These are phyloP conservation scores for Ctenopoma multispine DNA, from an alignment of 2,797 vertebrate genomes.

Conservation along the genomic window DNA sequence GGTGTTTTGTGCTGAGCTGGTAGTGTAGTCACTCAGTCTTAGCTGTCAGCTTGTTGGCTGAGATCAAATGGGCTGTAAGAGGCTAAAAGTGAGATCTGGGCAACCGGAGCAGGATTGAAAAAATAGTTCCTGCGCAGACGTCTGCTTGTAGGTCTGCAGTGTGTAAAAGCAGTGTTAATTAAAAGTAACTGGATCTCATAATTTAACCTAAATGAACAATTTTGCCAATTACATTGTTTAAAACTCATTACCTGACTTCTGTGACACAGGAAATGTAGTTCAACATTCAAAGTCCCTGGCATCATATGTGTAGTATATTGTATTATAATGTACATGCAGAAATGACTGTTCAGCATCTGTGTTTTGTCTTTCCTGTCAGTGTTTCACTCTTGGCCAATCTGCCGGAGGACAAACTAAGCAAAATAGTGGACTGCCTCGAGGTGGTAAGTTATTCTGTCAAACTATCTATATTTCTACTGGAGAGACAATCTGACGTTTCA, in stretches of 20 bases:
- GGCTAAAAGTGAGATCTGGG: background rate
- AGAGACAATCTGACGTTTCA: conserved; percentile 46
- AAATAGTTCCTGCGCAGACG: background rate
- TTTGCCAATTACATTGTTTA: background rate
- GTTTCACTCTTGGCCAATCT: conserved; percentile 93
- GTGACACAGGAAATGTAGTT: background rate
- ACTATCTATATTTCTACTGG: conserved; percentile 30
- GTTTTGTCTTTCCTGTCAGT: conserved; percentile 72
- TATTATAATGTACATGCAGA: background rate
- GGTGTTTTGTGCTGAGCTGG: background rate
- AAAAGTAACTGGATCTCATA: background rate
- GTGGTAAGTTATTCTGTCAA: conserved; percentile 88
- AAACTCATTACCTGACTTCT: background rate
- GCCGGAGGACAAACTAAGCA: conserved; percentile 93
- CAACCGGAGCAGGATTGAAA: background rate
- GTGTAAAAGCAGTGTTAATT: background rate
- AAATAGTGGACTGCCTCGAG: conserved; percentile 96
- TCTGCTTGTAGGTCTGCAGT: background rate
- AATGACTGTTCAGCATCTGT: conserved; percentile 9
- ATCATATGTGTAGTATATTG: background rate
- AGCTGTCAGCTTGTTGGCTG: background rate
- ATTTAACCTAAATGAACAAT: background rate
- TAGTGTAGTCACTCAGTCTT: too few relatives aligned
- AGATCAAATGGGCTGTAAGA: background rate
- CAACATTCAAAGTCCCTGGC: background rate